phyloP scores from a whole-genome alignment of 2,888 invertebrate species.

The Buathra laborator region DNA sequence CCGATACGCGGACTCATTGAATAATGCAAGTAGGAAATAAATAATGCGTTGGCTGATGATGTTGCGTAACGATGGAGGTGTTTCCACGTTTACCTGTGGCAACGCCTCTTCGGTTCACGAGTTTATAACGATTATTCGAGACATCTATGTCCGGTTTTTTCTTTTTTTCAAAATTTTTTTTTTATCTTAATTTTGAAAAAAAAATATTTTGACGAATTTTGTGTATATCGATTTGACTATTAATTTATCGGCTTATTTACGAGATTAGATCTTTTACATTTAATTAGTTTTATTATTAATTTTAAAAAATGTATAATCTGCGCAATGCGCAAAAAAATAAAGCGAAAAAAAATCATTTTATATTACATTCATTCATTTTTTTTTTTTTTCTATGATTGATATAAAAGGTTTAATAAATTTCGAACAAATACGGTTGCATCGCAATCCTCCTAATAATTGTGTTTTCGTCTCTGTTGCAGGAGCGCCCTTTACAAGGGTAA shows the following conservation, averaged over 20 bases:
- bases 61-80: constrained; percentile 56
- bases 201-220: no score
- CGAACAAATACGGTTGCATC: background rate
- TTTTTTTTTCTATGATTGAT: no score
- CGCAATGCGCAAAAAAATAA: no score
- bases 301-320: no score
- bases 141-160: background rate
- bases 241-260: no score
- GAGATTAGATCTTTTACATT: no score
- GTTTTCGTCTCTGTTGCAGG: constrained; percentile 75
- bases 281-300: no score
- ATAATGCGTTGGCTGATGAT: constrained; percentile 41
- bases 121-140: background rate
- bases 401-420: no score
- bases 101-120: constrained; percentile 18
- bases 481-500: constrained; percentile 81
- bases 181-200: background rate
- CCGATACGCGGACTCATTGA: constrained; percentile 29
- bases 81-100: constrained; percentile 11
- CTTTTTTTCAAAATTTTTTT: constrained; percentile 18
- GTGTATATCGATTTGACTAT: no score
- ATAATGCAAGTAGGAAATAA: constrained; percentile 33
- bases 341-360: no score
- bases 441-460: background rate
- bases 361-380: no score